Percentiles rank a stretch among this genome's conserved stretches.
Conservation (phyloP, 2,888 invertebrate genomes). For the Pilophorus perplexus region DNA sequence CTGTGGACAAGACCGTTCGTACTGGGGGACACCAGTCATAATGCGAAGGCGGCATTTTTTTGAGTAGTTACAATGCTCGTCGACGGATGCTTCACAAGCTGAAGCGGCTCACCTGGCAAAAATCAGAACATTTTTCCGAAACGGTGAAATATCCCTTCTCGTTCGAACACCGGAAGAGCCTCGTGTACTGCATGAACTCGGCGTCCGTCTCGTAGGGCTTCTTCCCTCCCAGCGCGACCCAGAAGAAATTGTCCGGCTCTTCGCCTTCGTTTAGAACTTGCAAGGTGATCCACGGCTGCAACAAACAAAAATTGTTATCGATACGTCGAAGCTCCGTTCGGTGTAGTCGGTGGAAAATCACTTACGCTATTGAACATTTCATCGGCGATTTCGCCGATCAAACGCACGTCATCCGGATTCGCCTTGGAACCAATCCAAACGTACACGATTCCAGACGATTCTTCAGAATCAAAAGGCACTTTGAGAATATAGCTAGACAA, state of each 20-base stretch:
- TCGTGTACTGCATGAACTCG: constrained; percentile 86
- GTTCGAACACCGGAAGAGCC: constrained; percentile 97
- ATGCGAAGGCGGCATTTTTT: background rate
- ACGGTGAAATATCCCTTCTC: constrained; percentile 99
- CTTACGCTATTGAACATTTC: constrained; percentile 85
- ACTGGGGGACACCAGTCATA: too few relatives aligned
- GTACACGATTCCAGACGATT: constrained; percentile 81
- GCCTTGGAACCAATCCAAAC: constrained; percentile 90
- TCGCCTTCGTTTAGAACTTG: constrained; percentile 87
- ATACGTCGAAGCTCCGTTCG: background rate
- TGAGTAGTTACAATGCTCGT: too few relatives aligned
- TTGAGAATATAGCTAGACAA: constrained; percentile 78
- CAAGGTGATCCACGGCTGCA: constrained; percentile 57
- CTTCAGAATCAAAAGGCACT: constrained; percentile 79
- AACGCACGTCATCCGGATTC: constrained; percentile 78
- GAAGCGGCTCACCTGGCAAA: constrained; percentile 92
- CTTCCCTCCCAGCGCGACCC: constrained; percentile 90
- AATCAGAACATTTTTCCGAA: constrained; percentile 97
- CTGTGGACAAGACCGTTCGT: too few relatives aligned
- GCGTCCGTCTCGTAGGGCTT: constrained; percentile 86
- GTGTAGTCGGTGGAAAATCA: constrained; percentile 34
- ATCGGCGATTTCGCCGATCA: constrained; percentile 88
- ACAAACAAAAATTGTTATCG: constrained; percentile 21
- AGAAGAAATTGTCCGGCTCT: constrained; percentile 98
- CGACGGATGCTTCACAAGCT: too few relatives aligned